These are phyloP conservation scores for Menidia menidia DNA, from an alignment of 2,797 vertebrate genomes.

Conservation along the genomic window DNA sequence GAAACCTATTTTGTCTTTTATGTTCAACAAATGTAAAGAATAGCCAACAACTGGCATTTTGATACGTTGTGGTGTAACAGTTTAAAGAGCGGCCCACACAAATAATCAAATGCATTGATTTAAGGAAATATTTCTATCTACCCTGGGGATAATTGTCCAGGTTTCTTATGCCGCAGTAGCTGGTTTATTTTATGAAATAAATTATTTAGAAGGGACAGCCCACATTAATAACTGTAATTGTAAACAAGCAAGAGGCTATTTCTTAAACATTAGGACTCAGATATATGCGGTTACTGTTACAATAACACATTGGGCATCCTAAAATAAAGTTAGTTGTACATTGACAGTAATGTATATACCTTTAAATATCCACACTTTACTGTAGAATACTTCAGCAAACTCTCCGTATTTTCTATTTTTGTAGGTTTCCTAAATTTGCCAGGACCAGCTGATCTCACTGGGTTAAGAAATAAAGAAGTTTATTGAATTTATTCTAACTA, in stretches of 20 bases:
- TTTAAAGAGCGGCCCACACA: not conserved
- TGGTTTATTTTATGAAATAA: constrained; percentile 7
- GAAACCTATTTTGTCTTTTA: too few species aligned
- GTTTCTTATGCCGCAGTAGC: not conserved
- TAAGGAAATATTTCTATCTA: not conserved
- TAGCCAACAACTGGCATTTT: not conserved
- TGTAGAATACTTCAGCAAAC: not conserved
- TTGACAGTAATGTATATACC: not conserved
- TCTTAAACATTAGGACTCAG: not conserved
- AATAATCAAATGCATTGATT: not conserved
- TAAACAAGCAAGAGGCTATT: not conserved
- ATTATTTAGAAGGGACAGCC: constrained; percentile 16
- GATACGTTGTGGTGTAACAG: not conserved
- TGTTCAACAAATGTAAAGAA: too few species aligned
- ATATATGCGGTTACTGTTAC: not conserved
- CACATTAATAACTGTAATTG: constrained; percentile 5
- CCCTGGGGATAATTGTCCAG: not conserved
- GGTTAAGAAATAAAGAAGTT: constrained; percentile 1
- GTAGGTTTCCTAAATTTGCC: not conserved
- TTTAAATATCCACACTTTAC: not conserved
- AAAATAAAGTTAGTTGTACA: not conserved
- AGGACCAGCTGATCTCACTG: not conserved
- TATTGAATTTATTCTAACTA: constrained; percentile 49
- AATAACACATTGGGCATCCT: too few species aligned
- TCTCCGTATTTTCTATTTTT: not conserved